Evolutionary conservation across 2,797 vertebrate species (phyloP).

Genomic region (Hephaestus fuliginosus): DNA sequence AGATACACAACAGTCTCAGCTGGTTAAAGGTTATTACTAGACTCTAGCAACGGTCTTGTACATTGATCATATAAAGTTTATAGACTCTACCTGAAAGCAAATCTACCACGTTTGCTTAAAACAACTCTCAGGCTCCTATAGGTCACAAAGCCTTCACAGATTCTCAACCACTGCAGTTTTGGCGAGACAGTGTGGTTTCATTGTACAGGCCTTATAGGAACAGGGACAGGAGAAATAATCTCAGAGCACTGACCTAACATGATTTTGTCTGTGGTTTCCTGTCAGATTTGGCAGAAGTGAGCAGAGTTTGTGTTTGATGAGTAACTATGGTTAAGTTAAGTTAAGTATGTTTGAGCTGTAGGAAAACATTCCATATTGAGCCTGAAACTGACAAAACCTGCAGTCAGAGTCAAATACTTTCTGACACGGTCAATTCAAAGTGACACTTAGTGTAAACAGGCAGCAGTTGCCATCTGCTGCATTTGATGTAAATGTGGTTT

Average conservation of each 20-base stretch:
- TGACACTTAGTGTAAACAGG: background rate
- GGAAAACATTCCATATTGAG: slow-evolving; percentile 13
- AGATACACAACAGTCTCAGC: slow-evolving; percentile 21
- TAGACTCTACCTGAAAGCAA: slow-evolving; percentile 23
- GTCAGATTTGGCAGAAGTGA: slow-evolving; percentile 2
- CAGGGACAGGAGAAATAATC: background rate
- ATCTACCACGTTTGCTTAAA: slow-evolving; percentile 19
- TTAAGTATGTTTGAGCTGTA: background rate
- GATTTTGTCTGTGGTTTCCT: slow-evolving; percentile 6
- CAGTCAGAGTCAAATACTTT: background rate
- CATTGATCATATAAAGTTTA: slow-evolving; percentile 27
- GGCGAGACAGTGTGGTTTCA: background rate
- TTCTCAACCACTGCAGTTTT: slow-evolving; percentile 5
- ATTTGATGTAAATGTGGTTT: slow-evolving; percentile 22
- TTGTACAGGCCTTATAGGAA: background rate
- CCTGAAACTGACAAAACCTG: background rate
- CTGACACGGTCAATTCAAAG: background rate
- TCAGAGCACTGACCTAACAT: background rate
- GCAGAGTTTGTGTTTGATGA: slow-evolving; percentile 11
- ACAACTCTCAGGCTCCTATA: slow-evolving; percentile 33
- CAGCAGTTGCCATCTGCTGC: background rate
- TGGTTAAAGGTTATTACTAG: slow-evolving; percentile 5
- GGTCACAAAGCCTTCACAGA: slow-evolving; percentile 19
- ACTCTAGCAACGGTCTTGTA: slow-evolving; percentile 13
- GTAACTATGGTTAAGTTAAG: background rate